phyloP scores from a whole-genome alignment of 2,113 vertebrate species.

The Perognathus longimembris region DNA sequence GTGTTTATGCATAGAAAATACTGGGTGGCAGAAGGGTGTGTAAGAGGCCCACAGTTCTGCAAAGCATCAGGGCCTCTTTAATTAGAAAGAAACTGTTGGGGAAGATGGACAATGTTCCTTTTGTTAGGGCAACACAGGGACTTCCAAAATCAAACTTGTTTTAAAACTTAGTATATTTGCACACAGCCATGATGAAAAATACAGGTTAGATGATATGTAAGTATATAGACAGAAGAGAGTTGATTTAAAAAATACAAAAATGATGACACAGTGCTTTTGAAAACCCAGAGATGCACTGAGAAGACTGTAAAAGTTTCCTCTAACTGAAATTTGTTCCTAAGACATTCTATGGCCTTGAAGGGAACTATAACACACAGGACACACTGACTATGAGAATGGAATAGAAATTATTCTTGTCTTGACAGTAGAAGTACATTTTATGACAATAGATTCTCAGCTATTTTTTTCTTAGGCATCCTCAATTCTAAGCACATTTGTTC shows the following conservation, averaged over 20 bases:
- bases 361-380: background rate
- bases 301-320: conserved; percentile 25
- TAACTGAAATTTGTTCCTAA: conserved; percentile 54
- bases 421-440: conserved; percentile 58
- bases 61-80: conserved; percentile 69
- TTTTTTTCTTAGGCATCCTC: background rate
- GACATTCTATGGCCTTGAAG: conserved; percentile 17
- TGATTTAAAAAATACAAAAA: conserved; percentile 35
- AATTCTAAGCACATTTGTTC: background rate
- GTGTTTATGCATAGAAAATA: conserved; percentile 55
- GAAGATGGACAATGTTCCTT: conserved; percentile 55
- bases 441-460: conserved; percentile 12
- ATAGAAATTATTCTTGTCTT: conserved; percentile 21
- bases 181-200: background rate
- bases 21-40: background rate
- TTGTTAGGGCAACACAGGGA: conserved; percentile 61
- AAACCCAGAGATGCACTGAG: background rate
- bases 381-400: conserved; percentile 41
- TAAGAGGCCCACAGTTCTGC: conserved; percentile 15
- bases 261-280: background rate
- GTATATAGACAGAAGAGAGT: conserved; percentile 30
- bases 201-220: background rate
- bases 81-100: conserved; percentile 65
- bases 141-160: conserved; percentile 63
- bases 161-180: conserved; percentile 48